Evolutionary conservation across 2,113 vertebrate genomes (phyloP).

Genomic region (Seriola rivoliana): DNA sequence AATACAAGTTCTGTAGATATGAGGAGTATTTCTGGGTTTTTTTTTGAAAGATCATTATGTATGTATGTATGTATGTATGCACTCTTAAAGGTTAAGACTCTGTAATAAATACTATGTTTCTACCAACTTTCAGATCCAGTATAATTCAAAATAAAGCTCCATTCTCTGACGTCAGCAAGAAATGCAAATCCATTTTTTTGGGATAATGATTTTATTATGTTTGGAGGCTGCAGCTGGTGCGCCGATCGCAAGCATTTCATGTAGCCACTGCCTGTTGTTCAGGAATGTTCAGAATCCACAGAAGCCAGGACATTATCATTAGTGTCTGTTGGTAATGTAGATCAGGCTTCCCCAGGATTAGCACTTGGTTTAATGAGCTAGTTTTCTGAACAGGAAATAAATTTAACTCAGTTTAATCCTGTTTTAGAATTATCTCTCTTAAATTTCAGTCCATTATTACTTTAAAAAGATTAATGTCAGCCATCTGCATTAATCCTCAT

Average conservation of each 20-base stretch:
- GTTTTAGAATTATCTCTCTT: not conserved
- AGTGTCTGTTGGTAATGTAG: not conserved
- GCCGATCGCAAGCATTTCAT: slow-evolving; percentile 10
- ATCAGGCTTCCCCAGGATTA: slow-evolving; percentile 22
- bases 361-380: slow-evolving; percentile 18
- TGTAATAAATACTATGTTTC: slow-evolving; percentile 38
- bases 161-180: slow-evolving; percentile 42
- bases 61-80: slow-evolving; percentile 14
- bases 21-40: not conserved
- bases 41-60: slow-evolving; percentile 18
- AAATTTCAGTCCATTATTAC: not conserved
- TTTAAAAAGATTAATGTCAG: not conserved
- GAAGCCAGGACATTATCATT: slow-evolving; percentile 13
- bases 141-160: slow-evolving; percentile 39
- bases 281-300: not conserved
- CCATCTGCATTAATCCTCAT: not conserved
- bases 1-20: slow-evolving; percentile 7
- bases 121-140: slow-evolving; percentile 6
- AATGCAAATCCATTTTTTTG: slow-evolving; percentile 15
- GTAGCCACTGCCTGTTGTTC: not conserved
- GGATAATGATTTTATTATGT: not conserved
- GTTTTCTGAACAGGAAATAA: not conserved
- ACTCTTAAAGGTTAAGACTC: slow-evolving; percentile 25
- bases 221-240: not conserved
- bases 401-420: not conserved